phyloP scores from a whole-genome alignment of 2,797 vertebrate species.

The Sebastes vulpes region DNA sequence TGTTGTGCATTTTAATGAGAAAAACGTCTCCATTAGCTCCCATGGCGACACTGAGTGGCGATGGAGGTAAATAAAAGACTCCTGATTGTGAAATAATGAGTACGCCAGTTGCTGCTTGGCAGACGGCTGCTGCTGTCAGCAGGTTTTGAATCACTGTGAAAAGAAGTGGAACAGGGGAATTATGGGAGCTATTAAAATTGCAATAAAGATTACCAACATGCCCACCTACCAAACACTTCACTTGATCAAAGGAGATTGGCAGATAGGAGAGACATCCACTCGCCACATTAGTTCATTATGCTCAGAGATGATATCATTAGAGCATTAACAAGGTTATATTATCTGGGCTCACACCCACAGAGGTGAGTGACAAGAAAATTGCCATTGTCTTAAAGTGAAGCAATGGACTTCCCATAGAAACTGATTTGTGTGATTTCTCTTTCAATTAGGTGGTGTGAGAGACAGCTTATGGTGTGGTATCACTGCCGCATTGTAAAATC shows the following conservation, averaged over 20 bases:
- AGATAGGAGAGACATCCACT: slow-evolving; percentile 30
- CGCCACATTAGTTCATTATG: slow-evolving; percentile 50
- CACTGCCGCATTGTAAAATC: background rate
- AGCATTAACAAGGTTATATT: slow-evolving; percentile 40
- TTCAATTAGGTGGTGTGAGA: background rate
- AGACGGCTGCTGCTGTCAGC: slow-evolving; percentile 74
- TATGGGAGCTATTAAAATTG: slow-evolving; percentile 68
- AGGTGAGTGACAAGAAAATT: slow-evolving; percentile 3
- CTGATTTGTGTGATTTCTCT: background rate
- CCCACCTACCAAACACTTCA: slow-evolving; percentile 45
- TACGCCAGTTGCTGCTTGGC: slow-evolving; percentile 52
- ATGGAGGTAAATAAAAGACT: slow-evolving; percentile 74
- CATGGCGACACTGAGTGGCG: slow-evolving; percentile 27
- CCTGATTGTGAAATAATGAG: slow-evolving; percentile 79
- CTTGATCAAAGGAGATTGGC: slow-evolving; percentile 49
- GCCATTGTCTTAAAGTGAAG: background rate
- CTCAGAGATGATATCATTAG: slow-evolving; percentile 34
- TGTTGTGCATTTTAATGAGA: slow-evolving; percentile 57
- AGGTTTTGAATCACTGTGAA: slow-evolving; percentile 71
- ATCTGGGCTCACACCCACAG: background rate
- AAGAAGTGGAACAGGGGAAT: slow-evolving; percentile 54
- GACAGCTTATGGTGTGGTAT: background rate
- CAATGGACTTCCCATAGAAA: background rate
- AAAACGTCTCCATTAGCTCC: slow-evolving; percentile 61
- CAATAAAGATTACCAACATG: slow-evolving; percentile 65